Conservation (phyloP, 1,140 invertebrate species). For the Drosophila rufa region DNA sequence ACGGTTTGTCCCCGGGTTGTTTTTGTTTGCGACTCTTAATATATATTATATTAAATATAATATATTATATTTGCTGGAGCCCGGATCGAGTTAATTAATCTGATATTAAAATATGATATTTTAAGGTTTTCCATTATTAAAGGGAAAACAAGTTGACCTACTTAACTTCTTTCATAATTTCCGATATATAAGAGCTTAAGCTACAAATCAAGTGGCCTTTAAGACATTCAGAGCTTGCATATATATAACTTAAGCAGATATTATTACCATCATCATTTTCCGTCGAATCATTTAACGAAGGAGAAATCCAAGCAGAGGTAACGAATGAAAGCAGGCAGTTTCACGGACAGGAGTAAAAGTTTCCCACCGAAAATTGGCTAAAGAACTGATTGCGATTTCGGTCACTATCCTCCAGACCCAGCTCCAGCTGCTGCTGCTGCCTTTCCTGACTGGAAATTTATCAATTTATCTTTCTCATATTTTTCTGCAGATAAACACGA, state of each 20-base stretch:
- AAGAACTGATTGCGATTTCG: constrained; percentile 69
- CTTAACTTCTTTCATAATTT: constrained; percentile 15
- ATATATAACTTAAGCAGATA: constrained; percentile 7
- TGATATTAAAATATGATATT: no score
- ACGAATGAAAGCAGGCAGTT: constrained; percentile 71
- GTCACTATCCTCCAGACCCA: constrained; percentile 23
- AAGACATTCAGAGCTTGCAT: constrained; percentile 1
- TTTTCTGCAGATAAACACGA: constrained; percentile 81
- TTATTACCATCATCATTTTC: constrained; percentile 15
- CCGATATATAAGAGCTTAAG: constrained; percentile 3
- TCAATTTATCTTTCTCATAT: constrained; percentile 84
- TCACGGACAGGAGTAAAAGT: constrained; percentile 71
- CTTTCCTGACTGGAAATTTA: constrained; percentile 31
- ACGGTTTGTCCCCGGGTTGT: no score
- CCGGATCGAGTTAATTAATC: no score
- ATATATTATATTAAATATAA: no score
- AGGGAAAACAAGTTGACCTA: not conserved
- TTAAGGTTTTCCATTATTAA: no score
- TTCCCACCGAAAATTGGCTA: constrained; percentile 70
- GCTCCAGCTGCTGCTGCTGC: constrained; percentile 10
- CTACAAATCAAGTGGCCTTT: constrained; percentile 13
- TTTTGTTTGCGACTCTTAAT: no score
- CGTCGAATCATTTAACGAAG: constrained; percentile 38
- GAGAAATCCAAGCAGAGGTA: constrained; percentile 63
- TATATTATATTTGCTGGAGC: no score